These are phyloP conservation scores for Drosophila santomea DNA, from an alignment of 1,140 invertebrate species.

Conservation along the genomic window DNA sequence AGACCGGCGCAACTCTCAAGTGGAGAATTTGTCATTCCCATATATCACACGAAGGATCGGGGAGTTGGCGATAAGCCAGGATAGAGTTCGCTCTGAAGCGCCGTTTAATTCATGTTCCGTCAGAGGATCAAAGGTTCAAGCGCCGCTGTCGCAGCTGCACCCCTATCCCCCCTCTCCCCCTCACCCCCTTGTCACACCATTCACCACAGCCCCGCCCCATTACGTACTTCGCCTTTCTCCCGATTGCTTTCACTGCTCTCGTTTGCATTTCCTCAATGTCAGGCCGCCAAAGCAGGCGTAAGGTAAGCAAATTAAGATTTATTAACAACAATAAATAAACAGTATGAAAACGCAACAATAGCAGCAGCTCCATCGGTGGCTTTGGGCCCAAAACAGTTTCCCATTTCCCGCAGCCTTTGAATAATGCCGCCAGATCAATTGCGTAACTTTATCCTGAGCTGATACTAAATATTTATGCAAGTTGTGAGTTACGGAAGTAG, in stretches of 20 bases:
- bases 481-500: too few relatives aligned
- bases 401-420: conserved; percentile 53
- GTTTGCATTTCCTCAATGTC: conserved; percentile 74
- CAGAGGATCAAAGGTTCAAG: conserved; percentile 72
- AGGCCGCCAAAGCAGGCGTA: conserved; percentile 67
- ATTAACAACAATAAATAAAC: conserved; percentile 81
- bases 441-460: conserved; percentile 37
- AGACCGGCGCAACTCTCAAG: conserved; percentile 68
- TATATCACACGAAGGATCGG: conserved; percentile 66
- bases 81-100: conserved; percentile 55
- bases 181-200: not conserved
- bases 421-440: conserved; percentile 48
- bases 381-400: conserved; percentile 9
- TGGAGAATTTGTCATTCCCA: conserved; percentile 78
- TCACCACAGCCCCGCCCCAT: not conserved
- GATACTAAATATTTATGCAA: not conserved
- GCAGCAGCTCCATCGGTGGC: conserved; percentile 40
- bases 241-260: conserved; percentile 67
- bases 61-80: conserved; percentile 52
- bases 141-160: conserved; percentile 60
- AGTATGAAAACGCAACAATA: conserved; percentile 46
- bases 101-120: conserved; percentile 82
- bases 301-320: conserved; percentile 82
- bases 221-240: conserved; percentile 19
- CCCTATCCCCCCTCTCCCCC: not conserved